These are phyloP conservation scores for Protobothrops mucrosquamatus DNA, from an alignment of 2,113 vertebrate species.

Conservation along the genomic window DNA sequence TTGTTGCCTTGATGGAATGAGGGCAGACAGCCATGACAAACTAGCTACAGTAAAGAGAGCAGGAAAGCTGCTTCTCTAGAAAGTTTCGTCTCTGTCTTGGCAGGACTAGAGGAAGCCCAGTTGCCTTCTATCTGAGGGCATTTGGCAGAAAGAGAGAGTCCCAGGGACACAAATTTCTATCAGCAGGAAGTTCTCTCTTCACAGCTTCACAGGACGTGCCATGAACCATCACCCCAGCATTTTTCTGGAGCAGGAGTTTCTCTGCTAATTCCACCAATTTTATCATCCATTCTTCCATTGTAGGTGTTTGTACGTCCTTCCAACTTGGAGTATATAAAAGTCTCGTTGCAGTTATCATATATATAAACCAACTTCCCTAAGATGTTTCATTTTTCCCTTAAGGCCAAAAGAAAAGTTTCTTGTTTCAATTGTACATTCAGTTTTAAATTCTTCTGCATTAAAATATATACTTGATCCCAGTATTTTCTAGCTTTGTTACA, in stretches of 20 bases:
- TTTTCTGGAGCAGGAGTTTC: not conserved
- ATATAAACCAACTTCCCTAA: not conserved
- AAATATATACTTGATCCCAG: not conserved
- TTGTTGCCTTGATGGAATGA: not conserved
- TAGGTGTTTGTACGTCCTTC: not conserved
- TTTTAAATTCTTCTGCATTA: not conserved
- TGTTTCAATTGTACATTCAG: not conserved
- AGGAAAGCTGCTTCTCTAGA: not conserved
- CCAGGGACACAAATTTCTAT: not conserved
- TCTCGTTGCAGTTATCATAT: not conserved
- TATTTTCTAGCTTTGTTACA: not conserved
- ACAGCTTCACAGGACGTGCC: not conserved
- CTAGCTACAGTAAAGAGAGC: not conserved
- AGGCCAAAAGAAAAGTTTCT: not conserved
- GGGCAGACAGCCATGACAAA: not conserved
- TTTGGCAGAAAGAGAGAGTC: not conserved
- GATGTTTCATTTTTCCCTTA: not conserved
- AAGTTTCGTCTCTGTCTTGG: not conserved
- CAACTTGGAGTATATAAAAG: not conserved
- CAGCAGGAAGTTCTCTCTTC: not conserved
- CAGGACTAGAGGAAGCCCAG: not conserved
- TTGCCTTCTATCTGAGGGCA: not conserved
- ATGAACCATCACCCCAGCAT: not conserved
- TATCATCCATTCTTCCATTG: not conserved
- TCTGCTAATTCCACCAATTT: not conserved